Percentiles rank a stretch among this genome's conserved stretches.
phyloP scores from a whole-genome alignment of 2,888 invertebrate genomes.

The Leptothorax acervorum region DNA sequence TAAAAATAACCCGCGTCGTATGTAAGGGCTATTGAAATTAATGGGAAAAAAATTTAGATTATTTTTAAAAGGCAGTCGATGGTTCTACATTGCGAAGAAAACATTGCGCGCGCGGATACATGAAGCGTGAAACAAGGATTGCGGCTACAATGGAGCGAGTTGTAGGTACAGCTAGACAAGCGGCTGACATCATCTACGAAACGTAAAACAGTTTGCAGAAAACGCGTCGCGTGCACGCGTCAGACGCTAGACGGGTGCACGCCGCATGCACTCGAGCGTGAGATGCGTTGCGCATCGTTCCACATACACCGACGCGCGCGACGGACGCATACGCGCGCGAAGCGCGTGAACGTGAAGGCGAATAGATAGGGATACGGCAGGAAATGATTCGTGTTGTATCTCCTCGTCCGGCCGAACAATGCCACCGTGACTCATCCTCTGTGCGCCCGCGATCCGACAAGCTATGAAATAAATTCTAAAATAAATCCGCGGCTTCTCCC shows the following conservation, averaged over 20 bases:
- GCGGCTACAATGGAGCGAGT: constrained; percentile 37
- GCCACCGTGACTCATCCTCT: constrained; percentile 80
- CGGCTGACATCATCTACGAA: constrained; percentile 54
- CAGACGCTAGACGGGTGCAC: constrained; percentile 64
- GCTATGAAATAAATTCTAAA: constrained; percentile 75
- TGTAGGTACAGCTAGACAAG: constrained; percentile 53
- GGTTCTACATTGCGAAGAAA: background rate
- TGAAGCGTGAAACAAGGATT: constrained; percentile 29
- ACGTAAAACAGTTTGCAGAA: constrained; percentile 59
- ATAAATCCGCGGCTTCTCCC: constrained; percentile 73
- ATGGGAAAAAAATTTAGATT: background rate
- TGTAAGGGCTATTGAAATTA: background rate
- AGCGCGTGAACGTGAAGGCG: constrained; percentile 69
- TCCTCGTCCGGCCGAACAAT: constrained; percentile 81
- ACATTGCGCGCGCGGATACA: background rate
- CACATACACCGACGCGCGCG: constrained; percentile 61
- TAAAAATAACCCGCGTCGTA: background rate
- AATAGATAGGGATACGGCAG: constrained; percentile 80
- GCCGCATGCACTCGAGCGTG: constrained; percentile 77
- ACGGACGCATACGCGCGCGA: constrained; percentile 36
- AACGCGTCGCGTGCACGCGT: constrained; percentile 71
- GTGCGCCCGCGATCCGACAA: constrained; percentile 74
- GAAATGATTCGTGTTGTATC: constrained; percentile 83
- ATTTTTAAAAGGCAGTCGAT: background rate
- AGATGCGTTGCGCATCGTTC: constrained; percentile 79